Base-by-base conservation (phyloP, 2,797 vertebrate genomes). In the Sciurus carolinensis region DNA sequence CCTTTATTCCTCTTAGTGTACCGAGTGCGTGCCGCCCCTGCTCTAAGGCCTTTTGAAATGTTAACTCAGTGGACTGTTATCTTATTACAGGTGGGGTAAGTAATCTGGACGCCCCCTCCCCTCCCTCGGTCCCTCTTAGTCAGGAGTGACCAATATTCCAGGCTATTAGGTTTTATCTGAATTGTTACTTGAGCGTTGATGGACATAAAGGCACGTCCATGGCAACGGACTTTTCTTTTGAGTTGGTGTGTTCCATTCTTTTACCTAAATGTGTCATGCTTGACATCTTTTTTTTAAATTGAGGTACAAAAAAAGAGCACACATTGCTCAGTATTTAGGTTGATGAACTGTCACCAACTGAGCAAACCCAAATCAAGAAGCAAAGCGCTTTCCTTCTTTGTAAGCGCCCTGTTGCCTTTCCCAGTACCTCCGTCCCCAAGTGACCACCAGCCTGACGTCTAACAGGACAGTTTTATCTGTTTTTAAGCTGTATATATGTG, bases 171-270 rank as follows among this genome's bases (percentile, higher is more conserved):
- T 75, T 75, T 59, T 28, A 22, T 92, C 7, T 15, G 24, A 24
- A 52, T 64, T n/a, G 13, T 84, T 85, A 14, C 50, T 28, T 87
- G 13, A 18, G 10, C 7, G 0, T 90, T 85, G 83, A 62, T 20
- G n/a, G 47, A 36, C 57, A 69, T 17, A 73, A 62, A 75, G 26
- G 36, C 1, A 2, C 30, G 30, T 50, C 94, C 42, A 30, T 72
- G 90, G 89, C 88, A 82, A 85, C 69, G 42, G 67, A 86, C 67
- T 92, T 94, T 94, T 73, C 85, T 92, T 96, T 57, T 94, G 91
- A 91, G 50, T 76, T 26, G 39, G 39, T 50, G 24, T 30, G 28
- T 39, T 18, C 52, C 83, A 57, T 90, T 73, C 52, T 47, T 76
- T 83, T 81, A 84, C 81, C 50, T 87, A 84, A 93, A 87, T 92